Percentiles rank a stretch among this genome's conserved stretches.
phyloP scores from a whole-genome alignment of 2,113 vertebrate species.

The Alosa alosa region DNA sequence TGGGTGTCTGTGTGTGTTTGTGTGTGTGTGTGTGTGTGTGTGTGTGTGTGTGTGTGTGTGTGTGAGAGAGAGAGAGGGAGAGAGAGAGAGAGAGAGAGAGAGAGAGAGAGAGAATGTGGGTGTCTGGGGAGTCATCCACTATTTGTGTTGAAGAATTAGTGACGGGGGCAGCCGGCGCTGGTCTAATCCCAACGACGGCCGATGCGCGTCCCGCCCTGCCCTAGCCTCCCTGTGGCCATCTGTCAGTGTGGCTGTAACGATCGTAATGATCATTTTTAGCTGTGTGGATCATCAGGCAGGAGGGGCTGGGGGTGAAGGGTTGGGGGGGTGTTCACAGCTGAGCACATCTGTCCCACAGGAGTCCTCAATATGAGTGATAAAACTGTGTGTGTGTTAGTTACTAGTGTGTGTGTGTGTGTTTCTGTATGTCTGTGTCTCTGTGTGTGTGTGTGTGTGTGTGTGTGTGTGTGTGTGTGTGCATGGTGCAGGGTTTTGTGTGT shows the following conservation, averaged over 20 bases:
- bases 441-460: background rate
- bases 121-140: slow-evolving; percentile 63
- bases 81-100: too few species aligned
- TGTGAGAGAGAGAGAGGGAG: background rate
- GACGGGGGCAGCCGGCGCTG: slow-evolving; percentile 55
- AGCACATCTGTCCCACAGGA: slow-evolving; percentile 44
- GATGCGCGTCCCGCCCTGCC: slow-evolving; percentile 50
- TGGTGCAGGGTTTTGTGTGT: slow-evolving; percentile 24
- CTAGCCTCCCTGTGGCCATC: slow-evolving; percentile 54
- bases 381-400: background rate
- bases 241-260: slow-evolving; percentile 63
- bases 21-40: background rate
- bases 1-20: background rate
- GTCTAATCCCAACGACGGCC: slow-evolving; percentile 63
- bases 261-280: slow-evolving; percentile 63
- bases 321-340: slow-evolving; percentile 18
- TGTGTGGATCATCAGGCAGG: slow-evolving; percentile 30
- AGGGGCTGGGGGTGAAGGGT: slow-evolving; percentile 35
- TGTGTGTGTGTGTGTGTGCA: slow-evolving; percentile 48
- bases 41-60: background rate
- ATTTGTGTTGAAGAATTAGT: slow-evolving; percentile 75
- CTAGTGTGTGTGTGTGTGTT: slow-evolving; percentile 44
- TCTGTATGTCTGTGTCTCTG: slow-evolving; percentile 23
- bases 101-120: slow-evolving; percentile 32
- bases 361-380: slow-evolving; percentile 33